Conservation (phyloP, 2,888 invertebrate genomes). For the Nipponacmea schrenckii region DNA sequence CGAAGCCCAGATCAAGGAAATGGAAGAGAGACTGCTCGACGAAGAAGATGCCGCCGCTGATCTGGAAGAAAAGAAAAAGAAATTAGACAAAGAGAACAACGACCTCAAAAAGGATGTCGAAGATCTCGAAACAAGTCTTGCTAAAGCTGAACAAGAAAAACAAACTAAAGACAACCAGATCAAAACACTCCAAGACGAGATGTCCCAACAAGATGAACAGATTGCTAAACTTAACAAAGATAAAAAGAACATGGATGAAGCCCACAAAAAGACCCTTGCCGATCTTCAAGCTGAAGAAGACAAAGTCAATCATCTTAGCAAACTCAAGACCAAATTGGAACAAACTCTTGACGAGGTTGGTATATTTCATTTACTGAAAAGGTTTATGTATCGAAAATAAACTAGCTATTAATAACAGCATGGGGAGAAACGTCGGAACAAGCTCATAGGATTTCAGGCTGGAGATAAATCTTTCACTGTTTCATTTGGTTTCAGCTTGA, state of each 20-base stretch:
- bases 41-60: conserved; percentile 97
- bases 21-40: conserved; percentile 95
- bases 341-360: conserved; percentile 90
- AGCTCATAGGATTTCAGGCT: neutral
- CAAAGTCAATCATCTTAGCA: conserved; percentile 99
- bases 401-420: too few relatives aligned
- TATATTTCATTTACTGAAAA: too few relatives aligned
- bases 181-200: conserved; percentile 84
- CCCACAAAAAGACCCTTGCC: conserved; percentile 66
- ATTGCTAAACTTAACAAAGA: conserved; percentile 99
- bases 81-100: conserved; percentile 92
- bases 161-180: conserved; percentile 99
- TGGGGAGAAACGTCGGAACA: too few relatives aligned
- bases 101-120: conserved; percentile 98
- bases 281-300: conserved; percentile 87
- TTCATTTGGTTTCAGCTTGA: conserved; percentile 74
- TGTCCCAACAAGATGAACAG: conserved; percentile 97
- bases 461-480: neutral
- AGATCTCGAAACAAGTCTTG: conserved; percentile 89
- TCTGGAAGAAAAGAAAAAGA: conserved; percentile 94
- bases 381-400: too few relatives aligned
- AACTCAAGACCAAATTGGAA: conserved; percentile 98
- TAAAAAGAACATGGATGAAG: conserved; percentile 96
- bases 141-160: conserved; percentile 87
- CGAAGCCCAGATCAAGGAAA: conserved; percentile 93